A percentile compares a stretch with the other conserved stretches of the same genome.
These are phyloP conservation scores for Bos taurus DNA, from an alignment of 2,113 vertebrate species.

Conservation along the genomic window ARS-UCD2.0 NC_037328.1:68108001-68108500, in stretches of 20 bases:
- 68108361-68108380: neutral
- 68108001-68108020: neutral
- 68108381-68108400: neutral
- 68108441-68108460: neutral
- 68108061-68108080: neutral
- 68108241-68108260: neutral
- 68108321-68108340: neutral
- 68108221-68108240: neutral
- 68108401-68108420: neutral
- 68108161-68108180: neutral
- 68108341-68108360: neutral
- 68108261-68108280: neutral
- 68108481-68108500: neutral
- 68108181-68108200: neutral
- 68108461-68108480: neutral
- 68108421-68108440: neutral
- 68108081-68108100: neutral
- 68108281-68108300: neutral
- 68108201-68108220: neutral
- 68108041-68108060: neutral
- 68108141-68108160: neutral
- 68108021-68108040: neutral
- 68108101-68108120: neutral
- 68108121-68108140: neutral
- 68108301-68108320: neutral